A percentile compares a stretch with the other conserved stretches of the same genome.
Conservation (phyloP, 2,888 invertebrate species). For the Hypomecis atomaria region DNA sequence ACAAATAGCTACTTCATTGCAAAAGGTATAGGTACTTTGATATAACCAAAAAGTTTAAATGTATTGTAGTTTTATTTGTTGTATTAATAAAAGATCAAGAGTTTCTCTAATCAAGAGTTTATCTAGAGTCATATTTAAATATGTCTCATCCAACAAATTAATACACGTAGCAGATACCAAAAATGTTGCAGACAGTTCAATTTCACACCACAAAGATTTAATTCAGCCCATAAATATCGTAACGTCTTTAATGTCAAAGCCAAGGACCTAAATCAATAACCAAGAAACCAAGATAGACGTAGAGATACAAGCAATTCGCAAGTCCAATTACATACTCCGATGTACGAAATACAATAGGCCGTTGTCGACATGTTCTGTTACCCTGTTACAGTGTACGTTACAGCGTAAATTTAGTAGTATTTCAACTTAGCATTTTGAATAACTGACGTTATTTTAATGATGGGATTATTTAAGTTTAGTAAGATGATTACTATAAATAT, state of each 20-base stretch:
- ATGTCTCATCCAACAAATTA: no score
- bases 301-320: constrained; percentile 33
- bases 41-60: no score
- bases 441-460: no score
- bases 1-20: no score
- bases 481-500: no score
- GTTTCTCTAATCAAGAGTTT: no score
- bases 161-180: no score
- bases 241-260: constrained; percentile 25
- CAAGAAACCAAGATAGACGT: background rate
- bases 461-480: no score
- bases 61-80: no score
- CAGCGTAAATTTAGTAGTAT: constrained; percentile 8
- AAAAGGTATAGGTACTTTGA: no score
- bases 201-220: background rate
- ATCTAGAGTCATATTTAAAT: no score
- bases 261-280: constrained; percentile 23
- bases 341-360: constrained; percentile 60
- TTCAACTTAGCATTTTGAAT: background rate
- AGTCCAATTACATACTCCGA: constrained; percentile 49
- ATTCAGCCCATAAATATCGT: constrained; percentile 1
- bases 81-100: no score
- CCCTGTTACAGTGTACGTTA: constrained; percentile 55
- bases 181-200: background rate
- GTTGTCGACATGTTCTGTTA: constrained; percentile 62